A percentile compares a stretch with the other conserved stretches of the same genome.
These are phyloP conservation scores for Deilephila porcellus DNA, from an alignment of 2,888 invertebrate species.

Conservation along the genomic window DNA sequence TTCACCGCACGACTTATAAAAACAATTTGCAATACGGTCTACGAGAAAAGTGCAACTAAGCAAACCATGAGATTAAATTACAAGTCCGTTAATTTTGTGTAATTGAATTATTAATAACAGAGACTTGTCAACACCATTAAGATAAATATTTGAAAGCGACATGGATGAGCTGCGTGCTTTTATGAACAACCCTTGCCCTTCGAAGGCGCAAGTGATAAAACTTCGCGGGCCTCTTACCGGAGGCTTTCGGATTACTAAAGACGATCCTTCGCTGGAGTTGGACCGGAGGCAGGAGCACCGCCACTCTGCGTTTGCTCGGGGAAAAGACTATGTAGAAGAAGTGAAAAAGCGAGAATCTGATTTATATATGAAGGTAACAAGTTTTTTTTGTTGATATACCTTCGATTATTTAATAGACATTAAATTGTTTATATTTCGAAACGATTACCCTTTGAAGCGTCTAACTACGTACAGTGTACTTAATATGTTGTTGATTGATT, in stretches of 20 bases:
- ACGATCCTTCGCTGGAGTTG: conserved; percentile 57
- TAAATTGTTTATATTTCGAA: not conserved
- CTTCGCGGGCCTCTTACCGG: conserved; percentile 69
- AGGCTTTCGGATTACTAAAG: conserved; percentile 64
- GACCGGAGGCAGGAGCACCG: conserved; percentile 69
- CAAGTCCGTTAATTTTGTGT: not conserved
- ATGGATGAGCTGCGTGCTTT: conserved; percentile 76
- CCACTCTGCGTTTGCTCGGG: conserved; percentile 58
- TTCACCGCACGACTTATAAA: not conserved
- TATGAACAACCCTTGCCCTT: conserved; percentile 66
- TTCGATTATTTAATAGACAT: not conserved
- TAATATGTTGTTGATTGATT: too few species aligned
- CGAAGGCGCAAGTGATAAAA: conserved; percentile 57
- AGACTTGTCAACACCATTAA: not conserved
- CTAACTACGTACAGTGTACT: too few species aligned
- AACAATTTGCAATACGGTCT: too few species aligned
- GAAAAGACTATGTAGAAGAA: conserved; percentile 70
- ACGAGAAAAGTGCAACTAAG: not conserved
- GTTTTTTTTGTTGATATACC: not conserved
- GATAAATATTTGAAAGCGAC: conserved; percentile 20
- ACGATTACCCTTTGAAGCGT: too few species aligned
- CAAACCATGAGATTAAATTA: not conserved
- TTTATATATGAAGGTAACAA: conserved; percentile 59
- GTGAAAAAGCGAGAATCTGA: conserved; percentile 64
- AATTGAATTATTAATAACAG: not conserved